Evolutionary conservation across 2,888 invertebrate genomes (phyloP).

Genomic region (Cerastis leucographa): DNA sequence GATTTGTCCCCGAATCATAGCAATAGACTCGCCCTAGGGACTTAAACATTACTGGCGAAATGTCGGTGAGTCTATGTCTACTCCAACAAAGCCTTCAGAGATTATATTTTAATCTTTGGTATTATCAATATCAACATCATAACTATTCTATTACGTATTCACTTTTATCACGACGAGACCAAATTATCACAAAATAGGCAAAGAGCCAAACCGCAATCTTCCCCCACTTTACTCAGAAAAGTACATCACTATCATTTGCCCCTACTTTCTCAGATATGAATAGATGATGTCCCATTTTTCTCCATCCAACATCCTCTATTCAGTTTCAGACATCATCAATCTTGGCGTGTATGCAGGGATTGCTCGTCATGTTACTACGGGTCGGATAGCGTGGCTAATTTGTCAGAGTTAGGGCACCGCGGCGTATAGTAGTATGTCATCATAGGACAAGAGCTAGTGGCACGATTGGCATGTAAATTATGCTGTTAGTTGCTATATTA

Average conservation of each 20-base stretch:
- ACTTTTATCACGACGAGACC: background rate
- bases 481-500: background rate
- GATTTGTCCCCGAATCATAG: too few relatives aligned
- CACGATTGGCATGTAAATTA: conserved; percentile 18
- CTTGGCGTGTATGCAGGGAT: conserved; percentile 39
- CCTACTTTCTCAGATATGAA: conserved; percentile 35
- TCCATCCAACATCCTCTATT: conserved; percentile 24
- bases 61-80: too few relatives aligned
- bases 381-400: conserved; percentile 43
- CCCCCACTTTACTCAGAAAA: conserved; percentile 14
- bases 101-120: too few relatives aligned
- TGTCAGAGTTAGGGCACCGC: conserved; percentile 27
- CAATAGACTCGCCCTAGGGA: too few relatives aligned
- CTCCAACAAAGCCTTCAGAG: too few relatives aligned
- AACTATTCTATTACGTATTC: too few relatives aligned
- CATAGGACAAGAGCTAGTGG: conserved; percentile 5
- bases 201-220: background rate
- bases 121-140: too few relatives aligned
- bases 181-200: too few relatives aligned
- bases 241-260: conserved; percentile 11
- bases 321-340: conserved; percentile 51
- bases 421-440: conserved; percentile 14
- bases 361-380: conserved; percentile 48
- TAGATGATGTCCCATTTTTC: conserved; percentile 55
- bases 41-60: too few relatives aligned